Percentiles rank a stretch among this genome's conserved stretches.
These are phyloP conservation scores for Dunckerocampus dactyliophorus DNA, from an alignment of 2,113 vertebrate genomes.

Conservation along the genomic window DNA sequence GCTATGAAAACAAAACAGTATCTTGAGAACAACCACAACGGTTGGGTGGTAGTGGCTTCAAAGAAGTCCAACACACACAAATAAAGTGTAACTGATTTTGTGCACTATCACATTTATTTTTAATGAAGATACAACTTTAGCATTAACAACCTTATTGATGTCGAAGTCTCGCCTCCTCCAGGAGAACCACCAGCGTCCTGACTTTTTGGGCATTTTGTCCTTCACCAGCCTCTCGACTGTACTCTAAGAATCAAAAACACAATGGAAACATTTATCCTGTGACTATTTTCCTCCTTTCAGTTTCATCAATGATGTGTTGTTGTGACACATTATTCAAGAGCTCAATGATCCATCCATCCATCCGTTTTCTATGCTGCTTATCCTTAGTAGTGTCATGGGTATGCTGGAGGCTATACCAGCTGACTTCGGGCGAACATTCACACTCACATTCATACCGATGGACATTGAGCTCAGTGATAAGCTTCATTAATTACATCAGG, in stretches of 20 bases:
- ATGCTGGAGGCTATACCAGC: no score
- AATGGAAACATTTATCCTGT: not conserved
- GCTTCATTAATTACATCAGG: not conserved
- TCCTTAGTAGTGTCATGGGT: no score
- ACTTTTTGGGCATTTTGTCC: constrained; percentile 88
- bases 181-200: constrained; percentile 90
- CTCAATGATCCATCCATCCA: no score
- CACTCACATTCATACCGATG: no score
- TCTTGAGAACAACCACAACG: not conserved
- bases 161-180: constrained; percentile 81
- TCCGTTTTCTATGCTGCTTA: no score
- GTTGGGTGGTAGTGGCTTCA: not conserved
- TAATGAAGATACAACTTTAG: no score
- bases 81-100: no score
- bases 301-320: not conserved
- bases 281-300: not conserved
- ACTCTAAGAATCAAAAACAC: constrained; percentile 61
- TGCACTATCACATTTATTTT: no score
- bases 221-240: constrained; percentile 80
- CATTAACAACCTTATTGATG: constrained; percentile 65
- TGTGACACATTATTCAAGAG: not conserved
- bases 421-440: no score
- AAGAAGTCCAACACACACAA: not conserved
- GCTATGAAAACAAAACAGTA: constrained; percentile 32
- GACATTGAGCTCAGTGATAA: not conserved